Evolutionary conservation across 2,888 invertebrate species (phyloP).

Genomic region (Lasioglossum malachurum): DNA sequence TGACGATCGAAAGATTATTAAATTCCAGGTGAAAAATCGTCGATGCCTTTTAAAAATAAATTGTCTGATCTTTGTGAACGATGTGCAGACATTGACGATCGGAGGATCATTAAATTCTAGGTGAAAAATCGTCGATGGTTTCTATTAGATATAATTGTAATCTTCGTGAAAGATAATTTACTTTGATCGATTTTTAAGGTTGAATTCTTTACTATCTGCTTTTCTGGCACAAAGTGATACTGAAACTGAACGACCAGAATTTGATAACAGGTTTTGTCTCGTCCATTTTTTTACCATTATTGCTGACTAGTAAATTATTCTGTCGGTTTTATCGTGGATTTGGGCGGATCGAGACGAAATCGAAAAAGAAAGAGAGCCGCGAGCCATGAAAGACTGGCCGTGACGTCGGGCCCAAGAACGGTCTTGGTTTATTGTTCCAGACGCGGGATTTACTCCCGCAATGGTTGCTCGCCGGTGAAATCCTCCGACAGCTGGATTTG

Average conservation of each 20-base stretch:
- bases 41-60: too few species aligned
- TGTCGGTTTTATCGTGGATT: background rate
- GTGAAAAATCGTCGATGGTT: background rate
- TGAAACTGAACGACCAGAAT: too few species aligned
- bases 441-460: constrained; percentile 64
- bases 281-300: background rate
- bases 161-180: background rate
- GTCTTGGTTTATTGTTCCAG: constrained; percentile 61
- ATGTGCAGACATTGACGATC: background rate
- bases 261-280: too few species aligned
- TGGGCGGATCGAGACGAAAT: constrained; percentile 12
- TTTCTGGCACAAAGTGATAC: too few species aligned
- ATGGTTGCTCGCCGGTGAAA: constrained; percentile 66
- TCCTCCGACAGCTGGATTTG: constrained; percentile 75
- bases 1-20: background rate
- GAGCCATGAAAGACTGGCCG: background rate
- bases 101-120: background rate
- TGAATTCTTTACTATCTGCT: too few species aligned
- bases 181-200: too few species aligned
- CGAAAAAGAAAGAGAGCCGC: constrained; percentile 28
- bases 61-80: too few species aligned
- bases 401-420: constrained; percentile 35
- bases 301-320: background rate
- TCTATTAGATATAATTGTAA: background rate
- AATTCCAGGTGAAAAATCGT: background rate